Base-by-base conservation (phyloP, 2,888 invertebrate species). In the Philaethria dido region DNA sequence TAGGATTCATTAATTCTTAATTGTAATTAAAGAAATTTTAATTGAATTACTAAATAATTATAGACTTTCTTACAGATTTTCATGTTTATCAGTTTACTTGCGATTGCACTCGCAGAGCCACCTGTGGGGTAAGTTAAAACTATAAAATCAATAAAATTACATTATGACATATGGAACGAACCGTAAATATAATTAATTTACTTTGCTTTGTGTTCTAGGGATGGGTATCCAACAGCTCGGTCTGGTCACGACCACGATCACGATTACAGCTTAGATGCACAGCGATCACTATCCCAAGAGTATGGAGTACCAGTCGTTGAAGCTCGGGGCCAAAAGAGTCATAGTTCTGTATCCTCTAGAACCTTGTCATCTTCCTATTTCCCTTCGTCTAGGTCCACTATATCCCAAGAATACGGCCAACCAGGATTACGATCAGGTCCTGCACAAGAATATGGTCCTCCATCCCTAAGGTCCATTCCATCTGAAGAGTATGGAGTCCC, bases 101-200 rank as follows among this genome's bases (percentile, higher is more conserved):
- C 85, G 13, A 63, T 76, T 0, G 70, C 80, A 0, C 3, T 81
- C 14, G 89, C 89, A 0, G 90, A 90, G 72, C 89, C 90, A 52
- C 89, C 90, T 0, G 81, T 89, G 0, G 82, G 83, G 89, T 90
- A 82, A 79, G 89, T 79, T 29, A 20, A 57, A 47, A 25, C 45
- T 62, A 36, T 14, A 39, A 0, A 11, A 39, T 2, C 2, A 39
- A 39, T 33, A 39, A 11, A 9, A 36, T 29, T 29, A 29, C 29
- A 36, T 6, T 29, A 4, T 29, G 18, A 22, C 13, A 14, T n/a
- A n/a, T n/a, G n/a, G n/a, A n/a, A n/a, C n/a, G n/a, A n/a, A n/a
- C n/a, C n/a, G n/a, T n/a, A 33, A 33, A 55, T 20, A 4, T 13
- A 8, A n/a, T 0, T 8, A 22, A n/a, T 25, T 13, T 50, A 50